Conservation (phyloP, 2,888 invertebrate species). For the Mallateleia sp. region DNA sequence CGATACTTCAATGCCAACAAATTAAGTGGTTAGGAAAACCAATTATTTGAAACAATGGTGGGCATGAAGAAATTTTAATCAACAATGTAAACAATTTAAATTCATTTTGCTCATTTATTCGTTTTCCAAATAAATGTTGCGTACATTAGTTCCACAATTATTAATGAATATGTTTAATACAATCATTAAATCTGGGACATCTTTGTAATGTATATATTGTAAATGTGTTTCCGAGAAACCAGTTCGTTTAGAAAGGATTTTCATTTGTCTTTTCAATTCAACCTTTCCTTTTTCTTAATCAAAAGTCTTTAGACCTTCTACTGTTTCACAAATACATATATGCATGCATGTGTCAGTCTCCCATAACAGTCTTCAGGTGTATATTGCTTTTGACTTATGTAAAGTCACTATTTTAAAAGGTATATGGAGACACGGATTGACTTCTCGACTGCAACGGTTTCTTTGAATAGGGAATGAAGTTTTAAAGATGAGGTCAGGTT, state of each 20-base stretch:
- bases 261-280: neutral
- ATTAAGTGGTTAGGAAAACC: constrained; percentile 9
- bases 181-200: no score
- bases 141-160: no score
- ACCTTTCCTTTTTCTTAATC: neutral
- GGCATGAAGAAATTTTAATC: neutral
- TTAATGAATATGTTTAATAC: no score
- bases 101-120: no score
- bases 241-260: neutral
- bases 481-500: constrained; percentile 14
- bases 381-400: constrained; percentile 16
- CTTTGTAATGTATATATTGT: no score
- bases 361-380: constrained; percentile 6
- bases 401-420: constrained; percentile 8
- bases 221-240: constrained; percentile 6
- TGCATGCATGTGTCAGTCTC: neutral
- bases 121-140: no score
- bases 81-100: no score
- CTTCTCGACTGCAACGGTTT: constrained; percentile 4
- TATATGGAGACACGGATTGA: neutral
- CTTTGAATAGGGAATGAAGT: constrained; percentile 19
- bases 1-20: constrained; percentile 27
- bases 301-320: neutral
- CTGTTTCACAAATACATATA: neutral
- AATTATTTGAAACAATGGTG: neutral